Conservation (phyloP, 2,113 vertebrate species). For the Buteo buteo region DNA sequence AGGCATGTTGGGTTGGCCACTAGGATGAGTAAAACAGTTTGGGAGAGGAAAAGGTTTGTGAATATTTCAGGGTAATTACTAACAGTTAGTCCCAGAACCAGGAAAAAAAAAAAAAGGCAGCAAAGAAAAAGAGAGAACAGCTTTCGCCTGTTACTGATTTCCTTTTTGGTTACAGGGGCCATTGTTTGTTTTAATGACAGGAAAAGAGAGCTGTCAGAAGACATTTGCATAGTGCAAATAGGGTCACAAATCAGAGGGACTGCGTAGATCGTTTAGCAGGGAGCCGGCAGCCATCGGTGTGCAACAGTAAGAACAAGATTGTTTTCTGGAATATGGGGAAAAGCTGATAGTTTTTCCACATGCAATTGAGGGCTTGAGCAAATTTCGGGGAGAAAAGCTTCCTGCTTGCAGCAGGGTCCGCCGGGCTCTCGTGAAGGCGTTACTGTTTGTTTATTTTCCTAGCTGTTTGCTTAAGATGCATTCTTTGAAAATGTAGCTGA, state of each 20-base stretch:
- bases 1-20: neutral
- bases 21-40: neutral
- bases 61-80: slow-evolving; percentile 43
- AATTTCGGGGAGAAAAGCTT: neutral
- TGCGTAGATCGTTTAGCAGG: neutral
- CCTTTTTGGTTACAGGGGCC: slow-evolving; percentile 52
- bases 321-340: neutral
- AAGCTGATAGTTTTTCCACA: neutral
- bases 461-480: slow-evolving; percentile 28
- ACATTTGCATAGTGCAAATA: slow-evolving; percentile 63
- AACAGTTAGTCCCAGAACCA: slow-evolving; percentile 13
- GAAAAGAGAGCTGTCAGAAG: slow-evolving; percentile 64
- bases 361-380: neutral
- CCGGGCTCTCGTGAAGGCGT: neutral
- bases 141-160: slow-evolving; percentile 59
- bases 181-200: slow-evolving; percentile 68
- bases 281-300: neutral
- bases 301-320: neutral
- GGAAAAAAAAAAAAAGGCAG: neutral
- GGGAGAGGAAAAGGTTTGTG: slow-evolving; percentile 9
- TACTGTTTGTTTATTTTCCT: slow-evolving; percentile 47
- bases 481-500: slow-evolving; percentile 47
- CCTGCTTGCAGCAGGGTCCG: neutral
- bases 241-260: slow-evolving; percentile 55
- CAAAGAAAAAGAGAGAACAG: neutral